Percentiles rank a stretch among this genome's conserved stretches.
phyloP scores from a whole-genome alignment of 1,140 invertebrate genomes.

The Saccostrea echinata region DNA sequence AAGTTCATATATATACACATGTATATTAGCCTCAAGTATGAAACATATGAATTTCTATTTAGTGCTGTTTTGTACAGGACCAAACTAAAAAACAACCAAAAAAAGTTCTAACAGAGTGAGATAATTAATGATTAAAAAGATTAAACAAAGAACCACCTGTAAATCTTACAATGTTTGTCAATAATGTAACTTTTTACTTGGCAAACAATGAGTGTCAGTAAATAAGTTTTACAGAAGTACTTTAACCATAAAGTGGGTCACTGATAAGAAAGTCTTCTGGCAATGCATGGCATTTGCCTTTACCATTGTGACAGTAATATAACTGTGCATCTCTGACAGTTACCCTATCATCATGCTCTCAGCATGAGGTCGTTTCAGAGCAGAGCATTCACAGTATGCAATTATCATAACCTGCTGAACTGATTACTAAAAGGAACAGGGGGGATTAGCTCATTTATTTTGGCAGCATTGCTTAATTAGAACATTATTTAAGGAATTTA shows the following conservation, averaged over 20 bases:
- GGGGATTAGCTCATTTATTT: background rate
- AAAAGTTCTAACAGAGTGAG: too few species aligned
- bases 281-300: background rate
- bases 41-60: too few species aligned
- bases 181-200: background rate
- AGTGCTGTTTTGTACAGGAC: too few species aligned
- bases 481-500: background rate
- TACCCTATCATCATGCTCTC: background rate
- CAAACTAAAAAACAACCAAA: background rate
- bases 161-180: background rate
- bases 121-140: too few species aligned
- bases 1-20: too few species aligned
- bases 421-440: background rate
- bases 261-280: background rate
- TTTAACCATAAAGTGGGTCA: background rate
- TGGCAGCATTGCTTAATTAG: background rate
- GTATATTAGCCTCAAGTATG: too few species aligned
- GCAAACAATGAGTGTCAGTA: background rate
- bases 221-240: background rate
- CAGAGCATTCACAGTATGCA: background rate
- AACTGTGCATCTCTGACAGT: background rate
- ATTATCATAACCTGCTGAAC: background rate
- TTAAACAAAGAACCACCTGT: too few species aligned
- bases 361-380: background rate
- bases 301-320: background rate